Evolutionary conservation across 2,113 vertebrate genomes (phyloP).

Genomic region (Sinocyclocheilus anophthalmus): DNA sequence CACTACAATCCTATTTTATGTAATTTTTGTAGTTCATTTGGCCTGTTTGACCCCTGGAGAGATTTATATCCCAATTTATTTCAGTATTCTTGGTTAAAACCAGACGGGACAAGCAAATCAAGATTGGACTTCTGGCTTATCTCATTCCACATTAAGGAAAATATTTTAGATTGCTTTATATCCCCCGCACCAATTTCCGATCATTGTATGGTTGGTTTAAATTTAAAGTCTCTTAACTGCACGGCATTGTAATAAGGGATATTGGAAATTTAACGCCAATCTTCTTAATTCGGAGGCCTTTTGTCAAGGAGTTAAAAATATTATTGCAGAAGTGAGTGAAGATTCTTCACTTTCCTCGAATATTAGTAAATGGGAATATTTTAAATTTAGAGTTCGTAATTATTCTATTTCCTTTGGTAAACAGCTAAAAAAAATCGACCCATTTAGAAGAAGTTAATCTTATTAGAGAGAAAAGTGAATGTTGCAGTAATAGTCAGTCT

Average conservation of each 20-base stretch:
- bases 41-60: too few relatives aligned
- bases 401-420: conserved; percentile 23
- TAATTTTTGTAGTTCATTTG: too few relatives aligned
- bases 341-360: neutral
- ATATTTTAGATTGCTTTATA: neutral
- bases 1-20: neutral
- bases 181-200: neutral
- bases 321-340: neutral
- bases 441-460: conserved; percentile 1
- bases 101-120: conserved; percentile 3
- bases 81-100: too few relatives aligned
- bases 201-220: neutral
- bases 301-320: neutral
- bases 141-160: neutral
- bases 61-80: too few relatives aligned
- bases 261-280: conserved; percentile 29
- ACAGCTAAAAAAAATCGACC: neutral
- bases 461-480: conserved; percentile 5
- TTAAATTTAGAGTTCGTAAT: conserved; percentile 6
- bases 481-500: neutral
- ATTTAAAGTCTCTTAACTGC: neutral
- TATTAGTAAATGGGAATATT: conserved; percentile 20
- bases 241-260: neutral
- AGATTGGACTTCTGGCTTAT: conserved; percentile 17
- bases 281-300: neutral